These are phyloP conservation scores for Bimastos eiseni DNA, from an alignment of 2,888 invertebrate species.

Conservation along the genomic window DNA sequence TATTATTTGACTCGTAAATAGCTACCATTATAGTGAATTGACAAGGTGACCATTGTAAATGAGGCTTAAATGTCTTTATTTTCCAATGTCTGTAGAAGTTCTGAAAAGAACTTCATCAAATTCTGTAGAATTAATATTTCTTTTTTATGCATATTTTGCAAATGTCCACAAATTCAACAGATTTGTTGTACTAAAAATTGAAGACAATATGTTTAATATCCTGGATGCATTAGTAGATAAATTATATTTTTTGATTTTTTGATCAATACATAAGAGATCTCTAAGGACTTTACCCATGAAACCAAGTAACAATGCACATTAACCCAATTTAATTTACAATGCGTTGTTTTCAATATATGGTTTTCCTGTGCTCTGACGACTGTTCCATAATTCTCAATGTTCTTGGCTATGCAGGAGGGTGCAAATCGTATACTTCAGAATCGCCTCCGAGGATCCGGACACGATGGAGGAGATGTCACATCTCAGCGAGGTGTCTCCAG, in stretches of 20 bases:
- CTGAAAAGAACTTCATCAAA: neutral
- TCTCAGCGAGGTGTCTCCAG: conserved; percentile 47
- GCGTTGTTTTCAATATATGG: neutral
- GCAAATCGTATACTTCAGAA: conserved; percentile 61
- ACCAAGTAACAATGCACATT: neutral
- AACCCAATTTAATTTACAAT: neutral
- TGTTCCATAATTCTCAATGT: neutral
- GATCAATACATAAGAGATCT: too few relatives aligned
- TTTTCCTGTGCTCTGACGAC: neutral
- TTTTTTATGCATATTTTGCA: neutral
- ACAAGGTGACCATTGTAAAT: neutral
- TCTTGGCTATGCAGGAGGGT: conserved; percentile 54
- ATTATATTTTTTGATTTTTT: too few relatives aligned
- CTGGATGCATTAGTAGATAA: too few relatives aligned
- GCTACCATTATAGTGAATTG: neutral
- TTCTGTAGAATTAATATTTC: neutral
- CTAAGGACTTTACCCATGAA: neutral
- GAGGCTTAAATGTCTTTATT: neutral
- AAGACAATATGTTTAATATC: too few relatives aligned
- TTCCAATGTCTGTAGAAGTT: neutral
- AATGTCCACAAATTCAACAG: neutral
- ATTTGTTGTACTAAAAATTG: too few relatives aligned
- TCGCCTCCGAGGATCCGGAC: conserved; percentile 30
- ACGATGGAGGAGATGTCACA: conserved; percentile 16
- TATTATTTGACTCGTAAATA: neutral